A percentile compares a stretch with the other conserved stretches of the same genome.
Evolutionary conservation across 2,797 vertebrate species (phyloP).

Genomic region (Xenopus petersii): DNA sequence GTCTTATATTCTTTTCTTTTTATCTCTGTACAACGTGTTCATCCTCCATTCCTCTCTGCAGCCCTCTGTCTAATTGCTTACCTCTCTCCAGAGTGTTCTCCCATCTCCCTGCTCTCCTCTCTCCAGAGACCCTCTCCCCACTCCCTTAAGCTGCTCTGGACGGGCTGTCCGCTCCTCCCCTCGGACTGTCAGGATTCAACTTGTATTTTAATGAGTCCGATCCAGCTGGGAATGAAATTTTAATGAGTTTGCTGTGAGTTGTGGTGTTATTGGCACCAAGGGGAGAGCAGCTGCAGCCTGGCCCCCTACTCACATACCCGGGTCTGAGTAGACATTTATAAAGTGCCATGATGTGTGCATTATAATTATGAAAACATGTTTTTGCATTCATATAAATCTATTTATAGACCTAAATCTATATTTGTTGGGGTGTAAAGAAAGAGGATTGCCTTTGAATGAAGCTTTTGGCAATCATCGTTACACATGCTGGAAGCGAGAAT

Average conservation of each 20-base stretch:
- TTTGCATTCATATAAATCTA: background rate
- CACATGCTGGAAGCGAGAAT: too few species aligned
- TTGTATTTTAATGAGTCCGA: constrained; percentile 59
- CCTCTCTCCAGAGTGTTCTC: background rate
- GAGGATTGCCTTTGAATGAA: too few species aligned
- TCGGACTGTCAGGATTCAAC: constrained; percentile 48
- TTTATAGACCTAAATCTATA: too few species aligned
- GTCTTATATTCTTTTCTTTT: background rate
- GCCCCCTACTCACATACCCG: constrained; percentile 23
- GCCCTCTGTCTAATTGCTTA: background rate
- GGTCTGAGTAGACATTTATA: constrained; percentile 12
- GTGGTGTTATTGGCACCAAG: constrained; percentile 30
- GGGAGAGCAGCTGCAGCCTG: constrained; percentile 39
- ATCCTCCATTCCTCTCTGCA: background rate
- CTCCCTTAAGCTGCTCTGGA: constrained; percentile 11
- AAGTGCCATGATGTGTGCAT: background rate
- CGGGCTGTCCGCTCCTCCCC: constrained; percentile 17
- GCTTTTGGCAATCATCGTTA: too few species aligned
- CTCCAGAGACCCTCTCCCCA: constrained; percentile 15
- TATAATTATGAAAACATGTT: background rate
- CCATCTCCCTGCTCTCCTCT: background rate
- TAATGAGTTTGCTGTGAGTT: constrained; percentile 57
- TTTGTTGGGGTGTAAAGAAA: too few species aligned
- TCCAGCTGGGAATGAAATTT: constrained; percentile 60
- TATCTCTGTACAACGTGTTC: background rate